Evolutionary conservation across 2,113 vertebrate species (phyloP).

Genomic region (Chamaea fasciata): DNA sequence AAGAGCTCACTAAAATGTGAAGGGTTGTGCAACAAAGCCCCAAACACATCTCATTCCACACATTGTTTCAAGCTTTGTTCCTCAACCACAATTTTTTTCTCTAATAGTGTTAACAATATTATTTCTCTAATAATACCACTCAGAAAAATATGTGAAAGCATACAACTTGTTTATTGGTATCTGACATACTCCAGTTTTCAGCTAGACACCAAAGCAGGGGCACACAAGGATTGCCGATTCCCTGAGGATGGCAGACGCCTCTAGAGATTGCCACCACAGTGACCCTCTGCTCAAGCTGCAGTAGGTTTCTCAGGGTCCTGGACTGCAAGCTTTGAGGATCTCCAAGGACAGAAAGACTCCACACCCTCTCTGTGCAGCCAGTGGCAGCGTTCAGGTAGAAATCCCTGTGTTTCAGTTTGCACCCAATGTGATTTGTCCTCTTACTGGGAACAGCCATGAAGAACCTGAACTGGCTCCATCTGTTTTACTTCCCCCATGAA

Average conservation of each 20-base stretch:
- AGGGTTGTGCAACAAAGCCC: constrained; percentile 28
- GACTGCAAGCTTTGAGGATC: background rate
- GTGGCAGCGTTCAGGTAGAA: background rate
- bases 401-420: background rate
- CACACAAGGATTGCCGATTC: background rate
- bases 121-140: background rate
- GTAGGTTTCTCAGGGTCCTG: background rate
- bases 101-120: background rate
- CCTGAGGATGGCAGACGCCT: background rate
- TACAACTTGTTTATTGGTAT: background rate
- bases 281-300: background rate
- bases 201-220: background rate
- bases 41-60: constrained; percentile 5
- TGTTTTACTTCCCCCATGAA: background rate
- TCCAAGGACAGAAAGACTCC: background rate
- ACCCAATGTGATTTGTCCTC: background rate
- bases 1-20: constrained; percentile 29
- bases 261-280: background rate
- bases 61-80: constrained; percentile 24
- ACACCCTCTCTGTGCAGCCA: background rate
- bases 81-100: background rate
- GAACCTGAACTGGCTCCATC: rapidly evolving
- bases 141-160: background rate
- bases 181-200: background rate
- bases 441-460: background rate